Evolutionary conservation across 2,797 vertebrate genomes (phyloP).

Genomic region (Amphiprion clarkii): DNA sequence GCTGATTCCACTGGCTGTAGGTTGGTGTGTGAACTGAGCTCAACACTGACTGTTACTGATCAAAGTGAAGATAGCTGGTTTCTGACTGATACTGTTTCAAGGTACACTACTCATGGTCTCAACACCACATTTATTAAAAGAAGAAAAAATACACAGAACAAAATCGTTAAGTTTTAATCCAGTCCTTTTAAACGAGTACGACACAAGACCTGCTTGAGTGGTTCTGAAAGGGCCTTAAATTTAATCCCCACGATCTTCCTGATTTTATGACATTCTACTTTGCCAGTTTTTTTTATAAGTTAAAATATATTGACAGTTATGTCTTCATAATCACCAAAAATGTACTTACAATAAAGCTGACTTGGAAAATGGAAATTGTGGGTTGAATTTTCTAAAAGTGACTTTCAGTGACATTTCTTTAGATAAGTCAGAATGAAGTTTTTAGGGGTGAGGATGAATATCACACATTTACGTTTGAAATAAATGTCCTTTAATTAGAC

Average conservation of each 20-base stretch:
- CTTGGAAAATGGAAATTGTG: constrained; percentile 46
- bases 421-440: neutral
- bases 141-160: constrained; percentile 22
- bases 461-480: too few species aligned
- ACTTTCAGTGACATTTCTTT: neutral
- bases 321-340: constrained; percentile 70
- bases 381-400: constrained; percentile 36
- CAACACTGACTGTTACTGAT: constrained; percentile 28
- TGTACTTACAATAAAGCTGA: constrained; percentile 76
- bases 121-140: constrained; percentile 46
- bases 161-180: constrained; percentile 54
- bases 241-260: constrained; percentile 54
- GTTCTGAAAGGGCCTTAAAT: constrained; percentile 66
- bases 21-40: constrained; percentile 27
- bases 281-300: constrained; percentile 74
- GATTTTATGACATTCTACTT: constrained; percentile 72
- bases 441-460: neutral
- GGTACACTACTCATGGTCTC: constrained; percentile 42
- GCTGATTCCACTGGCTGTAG: constrained; percentile 2
- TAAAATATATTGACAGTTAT: constrained; percentile 67
- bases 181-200: constrained; percentile 40
- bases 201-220: constrained; percentile 36
- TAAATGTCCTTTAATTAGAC: too few species aligned
- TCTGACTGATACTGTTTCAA: constrained; percentile 57
- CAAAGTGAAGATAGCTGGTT: constrained; percentile 54